A percentile compares a stretch with the other conserved stretches of the same genome.
These are phyloP conservation scores for Hemibagrus guttatus DNA, from an alignment of 2,797 vertebrate species.

Conservation along the genomic window DNA sequence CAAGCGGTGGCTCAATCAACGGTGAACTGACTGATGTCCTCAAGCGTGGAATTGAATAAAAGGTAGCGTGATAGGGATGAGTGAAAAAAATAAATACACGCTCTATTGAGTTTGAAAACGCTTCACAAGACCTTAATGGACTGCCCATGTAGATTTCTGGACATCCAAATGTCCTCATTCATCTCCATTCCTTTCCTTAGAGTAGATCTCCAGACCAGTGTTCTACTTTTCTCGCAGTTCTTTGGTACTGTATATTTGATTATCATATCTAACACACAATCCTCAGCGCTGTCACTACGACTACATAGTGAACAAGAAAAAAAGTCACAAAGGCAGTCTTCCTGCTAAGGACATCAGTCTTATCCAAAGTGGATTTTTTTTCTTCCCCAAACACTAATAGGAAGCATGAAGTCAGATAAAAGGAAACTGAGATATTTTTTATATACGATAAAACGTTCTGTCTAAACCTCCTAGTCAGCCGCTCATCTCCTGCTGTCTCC, in stretches of 20 bases:
- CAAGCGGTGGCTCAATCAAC: not conserved
- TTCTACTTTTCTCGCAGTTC: not conserved
- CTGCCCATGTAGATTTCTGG: not conserved
- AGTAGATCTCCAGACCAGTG: not conserved
- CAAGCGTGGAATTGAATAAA: not conserved
- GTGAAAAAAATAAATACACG: not conserved
- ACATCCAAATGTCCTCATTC: not conserved
- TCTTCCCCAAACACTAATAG: conserved; percentile 9
- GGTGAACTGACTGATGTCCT: conserved; percentile 12
- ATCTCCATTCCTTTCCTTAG: not conserved
- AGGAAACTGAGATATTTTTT: conserved; percentile 16
- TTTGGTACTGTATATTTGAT: not conserved
- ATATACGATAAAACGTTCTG: not conserved
- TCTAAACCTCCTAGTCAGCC: conserved; percentile 7
- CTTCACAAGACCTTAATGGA: not conserved
- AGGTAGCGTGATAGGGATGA: not conserved
- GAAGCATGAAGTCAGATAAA: conserved; percentile 17
- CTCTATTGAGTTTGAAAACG: not conserved
- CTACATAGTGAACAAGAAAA: not conserved
- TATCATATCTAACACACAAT: not conserved
- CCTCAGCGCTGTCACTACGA: not conserved
- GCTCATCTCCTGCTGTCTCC: conserved; percentile 28
- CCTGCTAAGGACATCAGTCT: not conserved
- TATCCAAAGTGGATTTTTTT: not conserved
- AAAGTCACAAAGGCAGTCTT: not conserved